A percentile compares a stretch with the other conserved stretches of the same genome.
These are phyloP conservation scores for Caenorhabditis remanei DNA, from an alignment of 1,140 invertebrate species.

Conservation along the genomic window DNA sequence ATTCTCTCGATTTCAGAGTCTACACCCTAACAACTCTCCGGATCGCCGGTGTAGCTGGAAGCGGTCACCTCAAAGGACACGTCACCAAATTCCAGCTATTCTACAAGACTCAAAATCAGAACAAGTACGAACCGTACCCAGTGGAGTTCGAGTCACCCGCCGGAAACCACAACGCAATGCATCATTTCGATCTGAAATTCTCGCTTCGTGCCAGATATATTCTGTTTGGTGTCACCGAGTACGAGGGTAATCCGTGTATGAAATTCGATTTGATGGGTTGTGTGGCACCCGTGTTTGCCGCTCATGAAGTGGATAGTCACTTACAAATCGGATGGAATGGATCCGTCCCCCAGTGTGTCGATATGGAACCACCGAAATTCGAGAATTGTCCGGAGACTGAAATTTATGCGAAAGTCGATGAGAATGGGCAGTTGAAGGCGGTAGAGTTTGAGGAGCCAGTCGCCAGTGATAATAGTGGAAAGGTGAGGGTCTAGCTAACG, in stretches of 20 bases:
- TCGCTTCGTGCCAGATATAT: constrained; percentile 92
- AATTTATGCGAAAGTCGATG: constrained; percentile 88
- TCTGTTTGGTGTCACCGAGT: constrained; percentile 91
- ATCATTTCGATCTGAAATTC: constrained; percentile 93
- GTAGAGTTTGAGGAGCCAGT: constrained; percentile 93
- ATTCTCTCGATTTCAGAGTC: constrained; percentile 3
- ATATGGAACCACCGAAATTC: constrained; percentile 95
- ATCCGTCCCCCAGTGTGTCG: constrained; percentile 92
- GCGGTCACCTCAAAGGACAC: constrained; percentile 74
- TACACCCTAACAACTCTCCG: constrained; percentile 63
- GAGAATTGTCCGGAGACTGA: constrained; percentile 93
- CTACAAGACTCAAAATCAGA: constrained; percentile 91
- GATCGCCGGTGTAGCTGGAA: constrained; percentile 75
- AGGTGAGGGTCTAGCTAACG: constrained; percentile 72
- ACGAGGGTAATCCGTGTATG: constrained; percentile 94
- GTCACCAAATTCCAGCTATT: constrained; percentile 93
- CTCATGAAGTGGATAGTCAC: constrained; percentile 76
- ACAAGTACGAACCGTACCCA: constrained; percentile 95
- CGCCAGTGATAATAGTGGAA: constrained; percentile 92
- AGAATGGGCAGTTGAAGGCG: constrained; percentile 87
- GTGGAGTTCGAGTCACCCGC: constrained; percentile 82
- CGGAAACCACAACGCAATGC: constrained; percentile 92
- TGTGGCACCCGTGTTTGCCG: constrained; percentile 80
- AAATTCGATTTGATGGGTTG: constrained; percentile 97
- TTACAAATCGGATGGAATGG: constrained; percentile 88